Evolutionary conservation across 1,140 invertebrate species (phyloP), one percentile per base, ranked within the genome.

Genomic region (Bombus confusus): DNA sequence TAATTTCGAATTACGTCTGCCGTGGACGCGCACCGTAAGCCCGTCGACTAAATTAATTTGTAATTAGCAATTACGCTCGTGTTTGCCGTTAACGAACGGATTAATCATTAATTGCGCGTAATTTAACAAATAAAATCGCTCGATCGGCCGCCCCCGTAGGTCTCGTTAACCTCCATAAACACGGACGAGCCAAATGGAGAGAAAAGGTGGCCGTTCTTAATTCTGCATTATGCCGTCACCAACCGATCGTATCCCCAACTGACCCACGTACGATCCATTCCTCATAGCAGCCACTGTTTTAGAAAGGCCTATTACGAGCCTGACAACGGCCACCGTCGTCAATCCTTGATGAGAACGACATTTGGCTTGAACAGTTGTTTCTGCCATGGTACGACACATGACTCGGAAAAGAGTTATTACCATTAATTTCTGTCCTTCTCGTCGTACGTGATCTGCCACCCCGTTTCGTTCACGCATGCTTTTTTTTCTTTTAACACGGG

Each of bases 11-110:
- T 89, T 89, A 89, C 84, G 88, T 72, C 74, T 66, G 71, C 72
- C 43, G 78, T 71, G 82, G 85, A 84, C 79, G 64, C 82, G 68
- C 28, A 4, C 37, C 28, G 66, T 72, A 79, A 78, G 80, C 76
- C 72, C 34, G 72, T 47, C 59, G 85, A 89, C 87, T 89, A 89
- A 89, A 89, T 89, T 88, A 89, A 89, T 89, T 89, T 89, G 85
- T 89, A 89, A 89, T 89, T 89, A 86, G 80, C 88, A 86, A 83
- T 83, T 78, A 80, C 73, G 73, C 85, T 57, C 52, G 31, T 72
- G 83, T 85, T 80, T 47, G 66, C 83, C 83, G 78, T 85, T 85
- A 85, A 85, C 83, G 76, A 80, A 73, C 68, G 77, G 69, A 85
- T 85, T 85, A 85, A 80, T 85, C 83, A 80, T 85, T 85, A 85